A percentile compares a stretch with the other conserved stretches of the same genome.
Conservation (phyloP, 1,140 invertebrate species). For the roundworm (Caenorhabditis elegans) region DNA sequence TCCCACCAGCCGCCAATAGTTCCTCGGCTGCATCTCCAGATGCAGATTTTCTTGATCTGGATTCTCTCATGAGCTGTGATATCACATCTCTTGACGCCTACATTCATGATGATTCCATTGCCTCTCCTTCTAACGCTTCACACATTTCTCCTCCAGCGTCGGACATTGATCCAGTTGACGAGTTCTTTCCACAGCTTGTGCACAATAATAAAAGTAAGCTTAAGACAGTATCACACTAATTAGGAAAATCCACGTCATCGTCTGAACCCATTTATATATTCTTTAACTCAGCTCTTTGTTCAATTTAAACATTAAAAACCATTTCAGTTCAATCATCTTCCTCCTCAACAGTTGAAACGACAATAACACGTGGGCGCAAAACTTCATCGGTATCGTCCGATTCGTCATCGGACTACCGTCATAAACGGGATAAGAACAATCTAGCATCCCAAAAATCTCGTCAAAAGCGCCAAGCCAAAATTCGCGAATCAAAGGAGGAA, state of each 20-base stretch:
- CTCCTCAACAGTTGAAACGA: not conserved
- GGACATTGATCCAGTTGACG: conserved; percentile 12
- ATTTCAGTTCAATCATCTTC: not conserved
- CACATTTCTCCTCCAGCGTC: not conserved
- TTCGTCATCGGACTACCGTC: conserved; percentile 28
- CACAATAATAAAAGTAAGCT: not conserved
- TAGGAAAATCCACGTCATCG: not conserved
- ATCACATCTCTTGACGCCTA: conserved; percentile 34
- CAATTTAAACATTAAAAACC: not conserved
- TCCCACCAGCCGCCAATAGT: not conserved
- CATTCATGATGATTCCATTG: not conserved
- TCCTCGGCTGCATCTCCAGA: not conserved
- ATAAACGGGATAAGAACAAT: conserved; percentile 36
- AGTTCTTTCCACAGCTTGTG: conserved; percentile 28
- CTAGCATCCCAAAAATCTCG: conserved; percentile 23
- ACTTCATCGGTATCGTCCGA: conserved; percentile 1
- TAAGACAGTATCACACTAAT: too few relatives aligned
- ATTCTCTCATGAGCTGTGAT: conserved; percentile 33
- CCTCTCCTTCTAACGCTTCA: not conserved
- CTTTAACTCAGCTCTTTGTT: not conserved
- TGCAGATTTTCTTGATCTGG: conserved; percentile 29
- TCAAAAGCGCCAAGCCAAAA: conserved; percentile 31
- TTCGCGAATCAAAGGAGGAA: conserved; percentile 13
- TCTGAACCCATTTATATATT: not conserved
- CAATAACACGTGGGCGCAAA: not conserved